A percentile compares a stretch with the other conserved stretches of the same genome.
Evolutionary conservation across 2,797 vertebrate species (phyloP).

Genomic region (Crax fasciolata): DNA sequence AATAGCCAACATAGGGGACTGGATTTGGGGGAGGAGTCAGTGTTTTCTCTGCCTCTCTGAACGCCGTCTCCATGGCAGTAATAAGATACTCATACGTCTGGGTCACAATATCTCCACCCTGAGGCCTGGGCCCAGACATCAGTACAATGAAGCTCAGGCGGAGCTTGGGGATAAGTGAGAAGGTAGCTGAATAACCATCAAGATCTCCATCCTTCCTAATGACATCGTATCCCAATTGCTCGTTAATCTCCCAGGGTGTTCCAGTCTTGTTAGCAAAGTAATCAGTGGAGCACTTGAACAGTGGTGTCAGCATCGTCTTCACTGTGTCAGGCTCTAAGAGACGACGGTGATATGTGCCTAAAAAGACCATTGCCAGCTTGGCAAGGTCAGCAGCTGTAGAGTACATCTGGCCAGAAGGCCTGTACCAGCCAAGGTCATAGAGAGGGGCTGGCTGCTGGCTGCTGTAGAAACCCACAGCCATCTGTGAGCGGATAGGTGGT

Average conservation of each 20-base stretch:
- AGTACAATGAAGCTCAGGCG: slow-evolving; percentile 92
- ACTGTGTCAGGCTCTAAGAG: slow-evolving; percentile 90
- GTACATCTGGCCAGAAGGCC: slow-evolving; percentile 96
- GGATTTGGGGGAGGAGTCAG: slow-evolving; percentile 87
- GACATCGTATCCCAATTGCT: slow-evolving; percentile 90
- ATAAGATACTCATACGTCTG: slow-evolving; percentile 88
- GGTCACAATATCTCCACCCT: slow-evolving; percentile 87
- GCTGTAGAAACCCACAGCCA: slow-evolving; percentile 92
- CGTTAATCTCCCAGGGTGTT: slow-evolving; percentile 95
- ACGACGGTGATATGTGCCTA: slow-evolving; percentile 88
- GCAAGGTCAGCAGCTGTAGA: slow-evolving; percentile 93
- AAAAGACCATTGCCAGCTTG: slow-evolving; percentile 91
- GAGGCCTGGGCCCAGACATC: slow-evolving; percentile 90
- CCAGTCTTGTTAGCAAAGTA: slow-evolving; percentile 95
- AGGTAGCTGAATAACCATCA: slow-evolving; percentile 93
- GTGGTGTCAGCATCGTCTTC: slow-evolving; percentile 92
- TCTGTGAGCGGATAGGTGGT: slow-evolving; percentile 83
- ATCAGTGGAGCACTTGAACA: slow-evolving; percentile 90
- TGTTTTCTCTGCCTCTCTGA: slow-evolving; percentile 87
- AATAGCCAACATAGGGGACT: slow-evolving; percentile 89
- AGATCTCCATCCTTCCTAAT: slow-evolving; percentile 94
- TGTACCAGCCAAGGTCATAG: slow-evolving; percentile 96
- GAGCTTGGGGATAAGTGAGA: slow-evolving; percentile 92
- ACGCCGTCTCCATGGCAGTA: slow-evolving; percentile 91
- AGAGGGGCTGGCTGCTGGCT: slow-evolving; percentile 89